Base-by-base conservation (phyloP, 2,113 vertebrate genomes). In the Ursus arctos region DNA sequence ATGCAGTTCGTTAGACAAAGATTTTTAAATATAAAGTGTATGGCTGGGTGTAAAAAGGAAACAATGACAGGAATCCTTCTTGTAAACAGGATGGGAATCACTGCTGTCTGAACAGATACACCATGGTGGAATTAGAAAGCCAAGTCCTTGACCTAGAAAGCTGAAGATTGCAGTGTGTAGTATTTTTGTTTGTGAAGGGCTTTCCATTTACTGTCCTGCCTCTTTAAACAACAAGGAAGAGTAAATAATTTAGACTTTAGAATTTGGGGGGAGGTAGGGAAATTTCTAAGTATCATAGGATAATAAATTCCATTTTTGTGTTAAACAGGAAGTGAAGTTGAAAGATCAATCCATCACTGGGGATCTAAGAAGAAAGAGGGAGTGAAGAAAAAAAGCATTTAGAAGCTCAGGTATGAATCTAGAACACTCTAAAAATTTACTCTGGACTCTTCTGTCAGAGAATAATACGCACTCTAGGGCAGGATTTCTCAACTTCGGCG, bases 321-420 rank as follows among this genome's bases (percentile, higher is more conserved):
- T 28, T 36, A 69, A 82, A 6, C 9, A 43, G 36, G 24, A 95
- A 82, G 31, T 76, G 36, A 91, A 53, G 55, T 28, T 86, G 51
- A 57, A 36, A 85, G 71, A 67, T 81, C 28, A 98, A 87, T 97
- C 93, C 96, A 97, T 86, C 59, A 55, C 2, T 79, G 36, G 43
- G 57, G 55, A 76, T 53, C 55, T 59, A 33, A 82, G 28, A 40
- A 24, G 63, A 72, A 88, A 28, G 18, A 67, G 40, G 21, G 21
- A 18, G 7, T 16, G 12, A 59, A 76, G 65, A 8, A 49, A n/a
- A 18, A 36, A 96, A 90, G 4, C 15, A 16, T 40, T 47, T 22
- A 85, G 40, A 69, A 63, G 40, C 11, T 15, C 3, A 59, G 49
- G 9, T 79, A 43, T 26, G 16, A 76, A 61, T 65, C 18, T n/a